A percentile compares a stretch with the other conserved stretches of the same genome.
Evolutionary conservation across 2,888 invertebrate genomes (phyloP).

Genomic region (Nomada lathburiana): DNA sequence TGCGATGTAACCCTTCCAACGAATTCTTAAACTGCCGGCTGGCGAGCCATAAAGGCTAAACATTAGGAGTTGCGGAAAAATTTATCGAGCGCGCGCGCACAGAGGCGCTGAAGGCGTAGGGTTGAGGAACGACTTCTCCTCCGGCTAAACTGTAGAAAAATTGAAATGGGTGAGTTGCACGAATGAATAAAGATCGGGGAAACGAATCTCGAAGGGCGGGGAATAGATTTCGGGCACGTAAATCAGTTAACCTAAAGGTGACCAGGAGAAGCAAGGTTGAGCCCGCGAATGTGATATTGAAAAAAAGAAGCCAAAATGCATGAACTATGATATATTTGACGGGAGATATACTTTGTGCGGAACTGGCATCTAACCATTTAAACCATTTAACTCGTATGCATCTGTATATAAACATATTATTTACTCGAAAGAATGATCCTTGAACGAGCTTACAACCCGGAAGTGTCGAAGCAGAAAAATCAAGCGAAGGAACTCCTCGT

Average conservation of each 20-base stretch:
- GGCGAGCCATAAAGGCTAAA: constrained; percentile 47
- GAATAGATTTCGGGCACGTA: constrained; percentile 70
- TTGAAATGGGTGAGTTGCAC: constrained; percentile 82
- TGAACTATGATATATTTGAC: constrained; percentile 84
- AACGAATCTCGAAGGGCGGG: constrained; percentile 6
- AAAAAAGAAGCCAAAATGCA: constrained; percentile 80
- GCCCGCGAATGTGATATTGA: constrained; percentile 80
- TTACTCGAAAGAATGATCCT: neutral
- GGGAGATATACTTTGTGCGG: constrained; percentile 51
- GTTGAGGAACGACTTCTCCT: constrained; percentile 63
- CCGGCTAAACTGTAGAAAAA: constrained; percentile 82
- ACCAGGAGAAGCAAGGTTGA: constrained; percentile 62
- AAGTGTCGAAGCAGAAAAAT: constrained; percentile 37
- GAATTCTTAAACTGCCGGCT: constrained; percentile 28
- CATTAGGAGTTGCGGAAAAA: constrained; percentile 54
- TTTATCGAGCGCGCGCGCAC: constrained; percentile 64
- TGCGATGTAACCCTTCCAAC: constrained; percentile 16
- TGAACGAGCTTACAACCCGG: constrained; percentile 8
- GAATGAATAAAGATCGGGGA: constrained; percentile 83
- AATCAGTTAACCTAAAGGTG: constrained; percentile 67
- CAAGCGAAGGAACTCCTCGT: constrained; percentile 19
- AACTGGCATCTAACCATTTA: constrained; percentile 27
- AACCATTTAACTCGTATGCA: no score
- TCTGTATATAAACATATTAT: no score
- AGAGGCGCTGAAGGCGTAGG: constrained; percentile 57